Percentiles rank a stretch among this genome's conserved stretches.
Evolutionary conservation across 2,113 vertebrate species (phyloP).

Genomic region (Beaufortia kweichowensis): DNA sequence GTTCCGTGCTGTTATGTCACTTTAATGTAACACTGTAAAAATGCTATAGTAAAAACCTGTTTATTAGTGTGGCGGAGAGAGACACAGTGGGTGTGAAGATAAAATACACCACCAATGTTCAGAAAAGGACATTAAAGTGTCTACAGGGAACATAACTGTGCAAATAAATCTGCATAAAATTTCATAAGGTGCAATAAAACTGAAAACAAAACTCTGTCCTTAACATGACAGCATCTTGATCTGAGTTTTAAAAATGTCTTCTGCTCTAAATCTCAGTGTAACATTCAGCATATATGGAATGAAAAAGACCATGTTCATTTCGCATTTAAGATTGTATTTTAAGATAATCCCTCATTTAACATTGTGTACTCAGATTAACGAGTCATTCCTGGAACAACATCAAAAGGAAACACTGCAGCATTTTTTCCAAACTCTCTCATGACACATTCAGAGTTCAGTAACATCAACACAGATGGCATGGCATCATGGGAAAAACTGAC

Average conservation of each 20-base stretch:
- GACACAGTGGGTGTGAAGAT: too few relatives aligned
- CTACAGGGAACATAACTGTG: too few relatives aligned
- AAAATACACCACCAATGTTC: too few relatives aligned
- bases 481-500: slow-evolving; percentile 17
- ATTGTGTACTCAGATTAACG: slow-evolving; percentile 39
- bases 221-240: slow-evolving; percentile 1
- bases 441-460: slow-evolving; percentile 53
- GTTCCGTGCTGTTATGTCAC: neutral
- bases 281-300: neutral
- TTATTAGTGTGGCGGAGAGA: neutral
- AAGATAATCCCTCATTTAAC: neutral
- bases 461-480: slow-evolving; percentile 33
- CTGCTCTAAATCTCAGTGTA: neutral
- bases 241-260: neutral
- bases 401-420: slow-evolving; percentile 50
- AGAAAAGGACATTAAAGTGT: too few relatives aligned
- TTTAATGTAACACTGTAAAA: neutral
- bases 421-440: slow-evolving; percentile 47
- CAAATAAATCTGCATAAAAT: too few relatives aligned
- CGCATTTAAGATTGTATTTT: slow-evolving; percentile 1
- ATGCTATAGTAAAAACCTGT: neutral
- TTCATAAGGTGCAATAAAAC: too few relatives aligned
- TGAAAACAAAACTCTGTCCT: too few relatives aligned
- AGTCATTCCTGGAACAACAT: slow-evolving; percentile 26
- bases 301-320: neutral